Base-by-base conservation (phyloP, 2,797 vertebrate genomes). In the Microchirus variegatus region DNA sequence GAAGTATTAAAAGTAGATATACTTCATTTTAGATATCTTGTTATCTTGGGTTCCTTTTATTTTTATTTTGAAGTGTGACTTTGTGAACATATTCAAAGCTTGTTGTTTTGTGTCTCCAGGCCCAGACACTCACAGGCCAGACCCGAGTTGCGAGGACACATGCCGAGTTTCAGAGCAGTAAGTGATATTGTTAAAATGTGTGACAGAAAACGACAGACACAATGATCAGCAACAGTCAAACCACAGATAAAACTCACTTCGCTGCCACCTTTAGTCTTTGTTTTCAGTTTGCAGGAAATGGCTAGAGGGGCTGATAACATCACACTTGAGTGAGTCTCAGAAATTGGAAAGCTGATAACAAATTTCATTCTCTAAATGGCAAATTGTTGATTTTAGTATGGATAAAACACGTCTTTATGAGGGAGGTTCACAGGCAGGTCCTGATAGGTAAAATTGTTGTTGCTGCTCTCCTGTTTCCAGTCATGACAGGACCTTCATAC, bases 101-200 rank as follows among this genome's bases (percentile, higher is more conserved):
- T 14, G 2, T 61, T 61, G 26, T 63, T 47, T 72, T 63, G 5
- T 87, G 10, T 75, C 45, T 3, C 1, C 52, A 89, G 87, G 61
- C 15, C 12, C 40, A 18, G 70, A 79, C 3, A 1, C 38, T 43
- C 54, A 51, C 19, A 44, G 9, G 36, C 19, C 13, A 9, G 40
- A 9, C 40, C 42, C 8, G 0, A 18, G 38, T 63, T 65, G 67
- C 22, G 69, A 74, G 44, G 70, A 45, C 0, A 9, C 14, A 50
- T 49, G 6, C 14, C 58, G 35, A 36, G 42, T 22, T 3, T 56
- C 72, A 59, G 59, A 63, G 37, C 67, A 31, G 31, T 91, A 53
- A 76, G 79, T 73, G 31, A 44, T 50, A 1, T 16, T 18, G 13
- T 12, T 14, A 38, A 8, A 40, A 5, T 16, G 35, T 26, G 3